Conservation (phyloP, 2,113 vertebrate species). For the Poeciliopsis turrubarensis region DNA sequence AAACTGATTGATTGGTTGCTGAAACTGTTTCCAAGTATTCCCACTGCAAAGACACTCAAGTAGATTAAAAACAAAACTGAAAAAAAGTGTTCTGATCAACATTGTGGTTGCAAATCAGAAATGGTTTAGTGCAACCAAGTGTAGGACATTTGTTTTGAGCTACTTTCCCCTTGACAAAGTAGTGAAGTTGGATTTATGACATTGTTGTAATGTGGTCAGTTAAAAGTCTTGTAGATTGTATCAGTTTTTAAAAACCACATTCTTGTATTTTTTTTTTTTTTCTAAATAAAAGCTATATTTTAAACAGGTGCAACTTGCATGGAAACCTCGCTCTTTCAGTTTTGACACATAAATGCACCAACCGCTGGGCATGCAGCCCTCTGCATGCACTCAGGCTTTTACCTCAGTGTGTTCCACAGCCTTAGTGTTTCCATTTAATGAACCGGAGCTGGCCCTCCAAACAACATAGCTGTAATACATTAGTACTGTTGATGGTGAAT, state of each 20-base stretch:
- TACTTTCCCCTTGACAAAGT: too few relatives aligned
- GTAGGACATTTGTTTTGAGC: too few relatives aligned
- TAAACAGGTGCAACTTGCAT: slow-evolving; percentile 24
- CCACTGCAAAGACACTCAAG: too few relatives aligned
- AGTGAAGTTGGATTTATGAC: too few relatives aligned
- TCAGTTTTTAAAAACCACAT: not conserved
- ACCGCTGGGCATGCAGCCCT: slow-evolving; percentile 31
- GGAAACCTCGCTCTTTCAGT: slow-evolving; percentile 26
- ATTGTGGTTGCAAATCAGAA: not conserved
- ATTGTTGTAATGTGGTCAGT: too few relatives aligned
- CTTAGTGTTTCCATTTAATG: slow-evolving; percentile 17
- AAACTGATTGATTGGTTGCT: too few relatives aligned
- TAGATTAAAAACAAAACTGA: too few relatives aligned
- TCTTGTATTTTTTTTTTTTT: too few relatives aligned
- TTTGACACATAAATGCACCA: slow-evolving; percentile 33
- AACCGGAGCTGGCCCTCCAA: slow-evolving; percentile 18
- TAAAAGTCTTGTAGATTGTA: too few relatives aligned
- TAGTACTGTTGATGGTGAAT: slow-evolving; percentile 17
- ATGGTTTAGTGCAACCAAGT: not conserved
- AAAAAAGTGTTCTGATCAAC: too few relatives aligned
- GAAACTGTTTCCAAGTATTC: too few relatives aligned
- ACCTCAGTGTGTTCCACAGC: slow-evolving; percentile 8
- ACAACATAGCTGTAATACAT: slow-evolving; percentile 20
- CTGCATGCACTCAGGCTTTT: not conserved
- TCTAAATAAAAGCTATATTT: not conserved